Evolutionary conservation across 2,113 vertebrate species (phyloP), one percentile per base, ranked within the genome.

Genomic region (Paedocypris sp.): DNA sequence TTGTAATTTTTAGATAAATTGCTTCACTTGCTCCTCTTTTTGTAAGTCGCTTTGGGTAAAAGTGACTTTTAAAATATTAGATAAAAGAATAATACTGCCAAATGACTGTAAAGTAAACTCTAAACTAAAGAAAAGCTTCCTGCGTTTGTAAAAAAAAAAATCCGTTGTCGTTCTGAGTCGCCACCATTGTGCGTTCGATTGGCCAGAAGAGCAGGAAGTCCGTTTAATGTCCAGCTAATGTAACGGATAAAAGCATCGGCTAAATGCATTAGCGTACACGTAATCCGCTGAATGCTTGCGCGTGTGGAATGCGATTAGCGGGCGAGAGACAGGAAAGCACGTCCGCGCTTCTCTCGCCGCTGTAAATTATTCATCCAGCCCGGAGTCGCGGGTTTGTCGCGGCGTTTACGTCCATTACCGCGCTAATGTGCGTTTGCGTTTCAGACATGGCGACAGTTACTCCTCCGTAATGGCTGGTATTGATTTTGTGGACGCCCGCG

Each of bases 291-390:
- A 56, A 64, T 47, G 32, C 20, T 31, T 35, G 33, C 39, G 12
- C 23, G 16, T 20, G 6, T 18, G 60, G 18, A 48, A 64, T 20
- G 33, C 41, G 36, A 64, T 64, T 48, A 57, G 23, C 3, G 31
- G n/a, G 47, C 41, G 29, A 23, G 29, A 64, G 31, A 56, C 22
- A 45, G 5, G 15, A 7, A 35, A 56, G 36, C 53, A 58, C 39
- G 15, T 46, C 23, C 22, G 41, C 47, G 7, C 33, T 26, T 38
- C 32, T 50, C 45, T 61, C 33, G 15, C 32, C 19, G 26, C 13
- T 25, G 72, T 83, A 58, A 82, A 79, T 80, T 75, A 80, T 83
- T 80, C 60, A 84, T 71, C 57, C 48, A 41, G 64, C 66, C 72
- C 67, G 68, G 59, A 75, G 70, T 71, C 60, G 69, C 22, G 42